Conservation (phyloP, 1,140 invertebrate genomes). For the Dinoponera quadriceps region DNA sequence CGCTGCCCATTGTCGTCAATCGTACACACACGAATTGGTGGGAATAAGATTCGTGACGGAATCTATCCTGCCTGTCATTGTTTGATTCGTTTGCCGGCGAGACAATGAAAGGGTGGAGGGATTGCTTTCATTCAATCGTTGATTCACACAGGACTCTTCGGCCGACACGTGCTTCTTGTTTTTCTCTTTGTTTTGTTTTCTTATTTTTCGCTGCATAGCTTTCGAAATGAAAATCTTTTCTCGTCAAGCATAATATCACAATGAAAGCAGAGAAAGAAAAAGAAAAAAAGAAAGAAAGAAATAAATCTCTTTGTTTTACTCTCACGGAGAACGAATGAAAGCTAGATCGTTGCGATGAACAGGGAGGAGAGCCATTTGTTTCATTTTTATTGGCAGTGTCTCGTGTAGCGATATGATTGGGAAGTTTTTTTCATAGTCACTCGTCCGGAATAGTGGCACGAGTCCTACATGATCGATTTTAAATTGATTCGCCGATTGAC, state of each 20-base stretch:
- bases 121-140: slow-evolving; percentile 25
- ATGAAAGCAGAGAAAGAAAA: background rate
- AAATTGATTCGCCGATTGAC: slow-evolving; percentile 61
- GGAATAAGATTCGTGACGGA: slow-evolving; percentile 76
- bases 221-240: background rate
- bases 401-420: slow-evolving; percentile 16
- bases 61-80: slow-evolving; percentile 72
- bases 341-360: background rate
- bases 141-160: slow-evolving; percentile 1
- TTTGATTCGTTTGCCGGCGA: slow-evolving; percentile 51
- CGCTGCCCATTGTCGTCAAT: slow-evolving; percentile 69
- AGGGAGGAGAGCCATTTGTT: background rate
- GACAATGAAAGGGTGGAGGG: slow-evolving; percentile 50
- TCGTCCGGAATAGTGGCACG: background rate
- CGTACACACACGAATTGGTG: slow-evolving; percentile 65
- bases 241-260: background rate
- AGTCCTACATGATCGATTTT: slow-evolving; percentile 59
- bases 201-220: background rate
- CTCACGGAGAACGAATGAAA: background rate
- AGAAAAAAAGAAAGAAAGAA: too few species aligned
- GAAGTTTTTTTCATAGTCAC: slow-evolving; percentile 46
- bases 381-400: background rate
- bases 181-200: background rate
- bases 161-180: background rate
- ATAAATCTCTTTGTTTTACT: too few species aligned